phyloP scores from a whole-genome alignment of 2,113 vertebrate genomes.

The Artemisiospiza belli region DNA sequence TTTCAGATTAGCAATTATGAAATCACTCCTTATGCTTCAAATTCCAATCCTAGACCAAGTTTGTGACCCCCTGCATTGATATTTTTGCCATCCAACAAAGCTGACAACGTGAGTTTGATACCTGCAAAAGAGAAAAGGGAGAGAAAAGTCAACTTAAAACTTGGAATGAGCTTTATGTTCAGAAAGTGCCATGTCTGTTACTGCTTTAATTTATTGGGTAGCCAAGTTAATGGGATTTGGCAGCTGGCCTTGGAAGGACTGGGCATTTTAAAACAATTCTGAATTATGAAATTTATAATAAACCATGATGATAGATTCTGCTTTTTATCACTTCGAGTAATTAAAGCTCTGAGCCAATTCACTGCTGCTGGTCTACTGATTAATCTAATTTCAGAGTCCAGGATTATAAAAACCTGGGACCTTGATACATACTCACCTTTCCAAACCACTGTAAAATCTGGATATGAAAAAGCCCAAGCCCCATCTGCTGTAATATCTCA shows the following conservation, averaged over 20 bases:
- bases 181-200: background rate
- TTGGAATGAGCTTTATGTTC: background rate
- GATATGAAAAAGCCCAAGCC: background rate
- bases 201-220: background rate
- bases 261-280: background rate
- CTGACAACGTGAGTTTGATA: slow-evolving; percentile 93
- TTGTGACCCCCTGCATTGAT: slow-evolving; percentile 96
- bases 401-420: background rate
- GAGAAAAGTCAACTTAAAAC: background rate
- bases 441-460: background rate
- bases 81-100: slow-evolving; percentile 96
- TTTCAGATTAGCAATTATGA: slow-evolving; percentile 65
- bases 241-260: background rate
- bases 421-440: background rate
- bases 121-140: slow-evolving; percentile 70
- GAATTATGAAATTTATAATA: background rate
- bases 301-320: background rate
- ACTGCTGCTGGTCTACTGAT: slow-evolving; percentile 5
- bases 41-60: slow-evolving; percentile 94
- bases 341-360: background rate
- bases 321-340: background rate
- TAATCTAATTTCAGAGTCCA: background rate
- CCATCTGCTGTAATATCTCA: background rate
- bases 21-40: slow-evolving; percentile 87
- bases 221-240: background rate